Evolutionary conservation across 30 jellyfish, hydroid and myxozoan species (phyloP).

Genomic region (Mastigias papua): DNA sequence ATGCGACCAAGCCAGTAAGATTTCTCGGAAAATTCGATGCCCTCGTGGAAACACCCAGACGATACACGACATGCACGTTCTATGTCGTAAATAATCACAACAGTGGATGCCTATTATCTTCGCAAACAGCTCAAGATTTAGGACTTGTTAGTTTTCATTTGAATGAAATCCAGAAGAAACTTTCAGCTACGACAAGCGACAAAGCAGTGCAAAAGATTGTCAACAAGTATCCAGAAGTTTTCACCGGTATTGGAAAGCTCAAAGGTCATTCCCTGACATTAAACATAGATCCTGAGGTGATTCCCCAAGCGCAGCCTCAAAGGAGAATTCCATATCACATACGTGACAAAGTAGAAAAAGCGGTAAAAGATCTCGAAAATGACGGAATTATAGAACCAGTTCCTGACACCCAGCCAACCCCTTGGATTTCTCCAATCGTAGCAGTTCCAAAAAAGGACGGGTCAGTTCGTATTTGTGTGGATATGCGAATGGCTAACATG

Average conservation of each 20-base stretch:
- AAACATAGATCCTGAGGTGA: conserved; percentile 18
- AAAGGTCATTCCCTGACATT: conserved; percentile 12
- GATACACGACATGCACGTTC: conserved; percentile 27
- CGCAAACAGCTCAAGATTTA: conserved; percentile 27
- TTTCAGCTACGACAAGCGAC: conserved; percentile 23
- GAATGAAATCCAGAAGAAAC: neutral
- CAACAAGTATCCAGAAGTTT: conserved; percentile 24
- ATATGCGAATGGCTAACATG: conserved; percentile 68
- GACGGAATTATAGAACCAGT: conserved; percentile 68
- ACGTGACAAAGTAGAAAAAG: conserved; percentile 49
- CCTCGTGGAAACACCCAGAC: conserved; percentile 29
- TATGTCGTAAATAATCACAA: conserved; percentile 17
- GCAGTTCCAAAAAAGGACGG: conserved; percentile 70
- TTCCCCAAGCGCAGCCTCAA: conserved; percentile 47
- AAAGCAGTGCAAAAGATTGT: neutral
- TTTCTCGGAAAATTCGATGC: conserved; percentile 38
- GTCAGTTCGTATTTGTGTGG: conserved; percentile 74
- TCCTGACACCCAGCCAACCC: conserved; percentile 51
- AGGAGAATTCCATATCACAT: conserved; percentile 74
- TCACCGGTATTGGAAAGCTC: conserved; percentile 33
- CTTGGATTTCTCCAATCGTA: conserved; percentile 74
- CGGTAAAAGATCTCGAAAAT: conserved; percentile 51
- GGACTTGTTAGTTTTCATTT: conserved; percentile 42
- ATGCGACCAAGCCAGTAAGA: conserved; percentile 20
- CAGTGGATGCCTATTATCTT: conserved; percentile 40